Evolutionary conservation across 2,888 invertebrate genomes (phyloP).

Genomic region (Digitonthophagus gazella): DNA sequence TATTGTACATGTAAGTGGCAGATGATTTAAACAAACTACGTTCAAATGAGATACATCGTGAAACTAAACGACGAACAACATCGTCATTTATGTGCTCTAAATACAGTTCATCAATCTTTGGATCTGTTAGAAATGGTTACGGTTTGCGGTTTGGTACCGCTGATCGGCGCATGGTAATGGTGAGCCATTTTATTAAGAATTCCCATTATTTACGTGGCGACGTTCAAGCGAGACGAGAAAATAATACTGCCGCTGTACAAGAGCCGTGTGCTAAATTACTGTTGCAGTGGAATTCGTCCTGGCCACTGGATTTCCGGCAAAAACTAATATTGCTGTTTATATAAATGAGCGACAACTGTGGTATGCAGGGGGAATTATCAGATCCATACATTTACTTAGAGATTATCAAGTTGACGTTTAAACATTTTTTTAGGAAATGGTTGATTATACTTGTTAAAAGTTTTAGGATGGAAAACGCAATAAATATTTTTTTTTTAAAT

Average conservation of each 20-base stretch:
- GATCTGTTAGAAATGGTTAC: constrained; percentile 15
- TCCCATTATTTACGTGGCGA: not conserved
- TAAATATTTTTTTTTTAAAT: too few species aligned
- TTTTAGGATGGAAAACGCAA: too few species aligned
- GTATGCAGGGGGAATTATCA: too few species aligned
- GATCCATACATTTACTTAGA: too few species aligned
- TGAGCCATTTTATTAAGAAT: constrained; percentile 28
- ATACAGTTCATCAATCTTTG: constrained; percentile 26
- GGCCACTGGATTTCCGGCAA: too few species aligned
- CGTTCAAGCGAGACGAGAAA: not conserved
- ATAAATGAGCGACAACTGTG: too few species aligned
- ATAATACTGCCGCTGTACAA: not conserved
- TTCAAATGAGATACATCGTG: not conserved
- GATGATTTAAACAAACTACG: not conserved
- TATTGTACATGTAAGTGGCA: not conserved
- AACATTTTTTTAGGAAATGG: too few species aligned
- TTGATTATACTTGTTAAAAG: too few species aligned
- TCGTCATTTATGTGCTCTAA: constrained; percentile 21
- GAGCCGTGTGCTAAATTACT: not conserved
- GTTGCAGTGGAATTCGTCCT: too few species aligned
- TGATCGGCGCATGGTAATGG: constrained; percentile 23
- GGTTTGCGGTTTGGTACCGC: constrained; percentile 30
- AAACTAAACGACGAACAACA: constrained; percentile 6
- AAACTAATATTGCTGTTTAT: too few species aligned
- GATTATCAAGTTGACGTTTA: too few species aligned